Conservation (phyloP, 1,140 invertebrate genomes). For the Uloborus diversus region DNA sequence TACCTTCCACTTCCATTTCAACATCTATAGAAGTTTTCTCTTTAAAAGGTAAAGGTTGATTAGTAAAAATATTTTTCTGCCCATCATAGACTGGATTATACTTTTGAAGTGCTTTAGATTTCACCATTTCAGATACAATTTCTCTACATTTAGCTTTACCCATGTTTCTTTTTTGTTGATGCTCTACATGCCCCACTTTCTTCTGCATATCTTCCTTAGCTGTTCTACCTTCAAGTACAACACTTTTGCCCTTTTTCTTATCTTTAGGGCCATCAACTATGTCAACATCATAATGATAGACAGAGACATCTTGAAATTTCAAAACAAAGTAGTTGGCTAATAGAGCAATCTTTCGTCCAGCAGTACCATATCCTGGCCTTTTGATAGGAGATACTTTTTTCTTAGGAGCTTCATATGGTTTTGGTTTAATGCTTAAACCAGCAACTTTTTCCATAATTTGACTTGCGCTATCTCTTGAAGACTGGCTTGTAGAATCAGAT, state of each 20-base stretch:
- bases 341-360: constrained; percentile 5
- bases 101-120: neutral
- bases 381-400: neutral
- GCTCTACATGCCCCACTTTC: neutral
- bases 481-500: too few relatives aligned
- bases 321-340: constrained; percentile 19
- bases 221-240: neutral
- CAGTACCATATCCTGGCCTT: constrained; percentile 18
- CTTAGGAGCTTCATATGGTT: neutral
- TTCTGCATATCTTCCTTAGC: neutral
- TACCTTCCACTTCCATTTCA: neutral
- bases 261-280: constrained; percentile 1
- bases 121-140: neutral
- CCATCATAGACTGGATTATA: constrained; percentile 45
- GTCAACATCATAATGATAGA: constrained; percentile 47
- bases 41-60: constrained; percentile 9
- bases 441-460: neutral
- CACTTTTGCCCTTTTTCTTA: constrained; percentile 15
- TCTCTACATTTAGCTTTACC: constrained; percentile 19
- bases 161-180: neutral
- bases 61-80: constrained; percentile 42
- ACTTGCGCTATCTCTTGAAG: too few relatives aligned
- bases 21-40: neutral
- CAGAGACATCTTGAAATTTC: neutral
- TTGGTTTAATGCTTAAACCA: neutral